Base-by-base conservation (phyloP, 2,888 invertebrate genomes). In the Thysanoteuthis rhombus region DNA sequence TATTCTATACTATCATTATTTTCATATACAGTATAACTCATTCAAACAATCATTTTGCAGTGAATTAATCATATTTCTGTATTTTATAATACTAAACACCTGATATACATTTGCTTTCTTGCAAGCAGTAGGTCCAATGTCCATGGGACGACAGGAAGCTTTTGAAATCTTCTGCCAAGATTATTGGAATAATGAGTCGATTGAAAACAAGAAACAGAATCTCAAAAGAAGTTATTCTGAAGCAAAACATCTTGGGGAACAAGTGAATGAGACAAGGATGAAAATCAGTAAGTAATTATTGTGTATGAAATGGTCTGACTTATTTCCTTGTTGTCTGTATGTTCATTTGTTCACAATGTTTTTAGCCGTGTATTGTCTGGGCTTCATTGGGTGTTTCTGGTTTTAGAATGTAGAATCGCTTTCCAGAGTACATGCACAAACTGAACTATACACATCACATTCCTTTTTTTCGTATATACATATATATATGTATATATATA, bases 161-260 rank as follows among this genome's bases (percentile, higher is more conserved):
- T 97, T 97, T 95, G 97, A 97, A 94, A 95, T 96, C 75, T 97
- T 97, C 95, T 95, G 96, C 92, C 94, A 96, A 92, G 97, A 97
- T 93, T 97, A 97, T 94, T 94, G 95, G 19, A 95, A 96, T 39
- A 96, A 96, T 94, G 94, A 95, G 32, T 94, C 94, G 25, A 97
- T 97, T 92, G 97, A 97, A 52, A 96, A 96, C 16, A 96, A 96
- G 94, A 97, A 97, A 94, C 93, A 94, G 36, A 93, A 94, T n/a
- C 95, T 97, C 58, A 97, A 97, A 94, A 95, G 96, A 93, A 94
- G 96, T 92, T 97, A 97, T 94, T 95, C 95, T 12, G 96, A 97
- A 94, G 97, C 97, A 42, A 97, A 97, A 95, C 93, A 94, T 25
- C 95, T 97, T 8, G 97, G 97, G n/a, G 96, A 97, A 94, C 93